phyloP scores from a whole-genome alignment of 2,113 vertebrate species.

The Cyanoderma ruficeps region DNA sequence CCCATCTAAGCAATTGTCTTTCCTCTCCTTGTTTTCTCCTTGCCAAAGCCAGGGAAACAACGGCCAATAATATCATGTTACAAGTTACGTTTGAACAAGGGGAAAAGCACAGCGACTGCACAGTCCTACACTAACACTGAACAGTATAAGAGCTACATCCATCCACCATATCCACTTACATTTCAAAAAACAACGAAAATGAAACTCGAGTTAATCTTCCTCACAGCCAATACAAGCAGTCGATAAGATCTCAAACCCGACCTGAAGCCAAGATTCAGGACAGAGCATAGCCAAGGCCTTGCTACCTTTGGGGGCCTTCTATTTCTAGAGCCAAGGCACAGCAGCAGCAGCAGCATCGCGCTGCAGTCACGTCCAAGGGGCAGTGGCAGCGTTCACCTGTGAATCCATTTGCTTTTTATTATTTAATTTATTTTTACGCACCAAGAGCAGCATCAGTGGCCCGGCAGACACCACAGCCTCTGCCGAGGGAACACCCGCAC shows the following conservation, averaged over 20 bases:
- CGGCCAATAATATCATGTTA: background rate
- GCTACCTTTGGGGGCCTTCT: background rate
- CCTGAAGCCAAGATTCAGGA: background rate
- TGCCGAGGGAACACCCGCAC: background rate
- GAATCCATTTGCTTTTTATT: background rate
- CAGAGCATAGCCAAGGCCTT: background rate
- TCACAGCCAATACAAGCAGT: background rate
- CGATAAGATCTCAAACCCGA: background rate
- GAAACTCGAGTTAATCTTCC: background rate
- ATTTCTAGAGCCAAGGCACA: background rate
- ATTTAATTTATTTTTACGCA: background rate
- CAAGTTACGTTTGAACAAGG: background rate
- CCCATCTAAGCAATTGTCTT: background rate
- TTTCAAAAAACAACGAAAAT: background rate
- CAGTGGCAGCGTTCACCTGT: background rate
- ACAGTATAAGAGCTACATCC: background rate
- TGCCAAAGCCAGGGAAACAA: background rate
- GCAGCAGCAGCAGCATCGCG: constrained; percentile 18
- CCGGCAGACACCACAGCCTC: background rate
- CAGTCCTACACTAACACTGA: background rate
- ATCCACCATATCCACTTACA: background rate
- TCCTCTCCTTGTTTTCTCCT: background rate
- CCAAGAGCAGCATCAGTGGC: background rate
- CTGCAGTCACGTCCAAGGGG: background rate
- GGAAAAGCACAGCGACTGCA: background rate